Base-by-base conservation (phyloP, 2,797 vertebrate genomes). In the Pithecia hirsuta region DNA sequence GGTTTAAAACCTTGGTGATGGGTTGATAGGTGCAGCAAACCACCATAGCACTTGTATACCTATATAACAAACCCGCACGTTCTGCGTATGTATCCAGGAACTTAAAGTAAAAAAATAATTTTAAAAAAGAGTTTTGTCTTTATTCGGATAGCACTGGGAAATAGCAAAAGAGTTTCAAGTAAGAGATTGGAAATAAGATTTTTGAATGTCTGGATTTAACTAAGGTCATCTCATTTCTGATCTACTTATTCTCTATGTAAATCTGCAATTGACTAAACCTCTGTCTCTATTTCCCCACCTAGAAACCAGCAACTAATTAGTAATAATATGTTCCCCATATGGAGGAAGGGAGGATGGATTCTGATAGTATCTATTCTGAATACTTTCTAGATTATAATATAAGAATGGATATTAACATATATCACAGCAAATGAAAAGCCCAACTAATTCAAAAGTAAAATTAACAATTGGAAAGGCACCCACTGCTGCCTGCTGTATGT, bases 401-500 rank as follows among this genome's bases (percentile, higher is more conserved):
- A 95, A 97, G 92, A 97, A 95, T 83, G 72, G 74, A 93, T 97
- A 97, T 97, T 96, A 97, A 92, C 93, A 94, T 96, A 92, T 95
- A 93, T 97, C 93, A 93, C 95, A 88, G 92, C 96, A 97, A 96
- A 82, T 70, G 24, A 94, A 95, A 95, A 93, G 83, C 59, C 79
- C 79, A 64, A 79, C 83, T 76, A 97, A 87, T 93, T 83, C 74
- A 92, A 89, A 96, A 96, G 91, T 96, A 97, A 97, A 97, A 96
- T 96, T 94, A 61, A 61, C 76, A 97, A 94, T 93, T 95, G 96
- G 94, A 94, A 97, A 95, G 83, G 93, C 96, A 96, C 50, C 96
- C 91, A 74, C 2, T 80, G 57, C 92, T 78, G 92, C 88, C 92
- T 97, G 78, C 84, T 33, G 28, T 78, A 97, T 96, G 93, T 80